Evolutionary conservation across 2,113 vertebrate genomes (phyloP).

Genomic region (Brienomyrus brachyistius): DNA sequence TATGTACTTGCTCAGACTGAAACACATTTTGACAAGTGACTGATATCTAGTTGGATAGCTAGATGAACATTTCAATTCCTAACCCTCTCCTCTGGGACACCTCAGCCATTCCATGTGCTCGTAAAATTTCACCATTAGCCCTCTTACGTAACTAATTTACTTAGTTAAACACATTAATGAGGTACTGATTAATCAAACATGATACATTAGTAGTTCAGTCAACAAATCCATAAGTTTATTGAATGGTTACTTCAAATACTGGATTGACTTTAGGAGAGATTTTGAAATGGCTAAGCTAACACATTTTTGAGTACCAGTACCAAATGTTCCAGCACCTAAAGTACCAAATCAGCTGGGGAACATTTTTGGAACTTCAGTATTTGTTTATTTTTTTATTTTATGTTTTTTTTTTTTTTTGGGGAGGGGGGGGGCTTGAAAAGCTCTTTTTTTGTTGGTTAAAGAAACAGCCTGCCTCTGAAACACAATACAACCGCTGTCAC

Average conservation of each 20-base stretch:
- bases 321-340: too few species aligned
- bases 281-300: neutral
- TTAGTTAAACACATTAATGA: neutral
- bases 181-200: neutral
- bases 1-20: neutral
- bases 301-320: neutral
- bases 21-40: neutral
- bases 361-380: too few species aligned
- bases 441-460: too few species aligned
- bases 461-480: too few species aligned
- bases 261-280: neutral
- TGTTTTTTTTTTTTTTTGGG: too few species aligned
- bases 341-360: too few species aligned
- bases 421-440: too few species aligned
- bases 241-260: neutral
- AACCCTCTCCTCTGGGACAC: neutral
- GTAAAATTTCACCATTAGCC: neutral
- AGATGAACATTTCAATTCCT: neutral
- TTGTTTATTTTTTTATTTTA: too few species aligned
- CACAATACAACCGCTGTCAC: too few species aligned
- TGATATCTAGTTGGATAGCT: neutral
- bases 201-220: neutral
- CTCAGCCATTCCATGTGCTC: neutral
- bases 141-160: neutral
- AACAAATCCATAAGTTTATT: neutral